These are phyloP conservation scores for Patiria pectinifera DNA, from an alignment of 53 echinoderm and acorn worm species.

Conservation along the genomic window DNA sequence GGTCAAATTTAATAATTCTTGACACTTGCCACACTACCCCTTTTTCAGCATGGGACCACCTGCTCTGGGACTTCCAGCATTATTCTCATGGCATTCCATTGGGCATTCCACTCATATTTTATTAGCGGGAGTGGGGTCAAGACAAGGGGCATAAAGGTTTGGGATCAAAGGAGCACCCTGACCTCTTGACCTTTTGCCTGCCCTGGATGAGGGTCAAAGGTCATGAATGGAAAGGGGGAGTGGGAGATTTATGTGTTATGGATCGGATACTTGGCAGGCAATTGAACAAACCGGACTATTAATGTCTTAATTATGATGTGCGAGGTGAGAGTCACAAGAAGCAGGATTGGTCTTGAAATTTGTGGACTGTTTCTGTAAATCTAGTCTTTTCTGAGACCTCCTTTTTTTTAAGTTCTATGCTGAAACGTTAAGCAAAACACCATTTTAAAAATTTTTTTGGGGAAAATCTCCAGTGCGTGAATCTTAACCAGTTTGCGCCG, in stretches of 20 bases:
- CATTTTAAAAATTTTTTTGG: too few relatives aligned
- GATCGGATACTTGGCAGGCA: slow-evolving; percentile 16
- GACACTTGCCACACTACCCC: slow-evolving; percentile 2
- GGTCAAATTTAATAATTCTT: slow-evolving; percentile 27
- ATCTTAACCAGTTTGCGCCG: too few relatives aligned
- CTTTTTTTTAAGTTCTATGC: too few relatives aligned
- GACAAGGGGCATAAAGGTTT: neutral
- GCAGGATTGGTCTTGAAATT: too few relatives aligned
- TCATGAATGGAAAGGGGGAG: neutral
- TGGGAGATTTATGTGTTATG: slow-evolving; percentile 19
- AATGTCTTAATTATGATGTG: slow-evolving; percentile 14
- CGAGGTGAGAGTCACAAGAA: neutral
- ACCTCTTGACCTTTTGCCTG: slow-evolving; percentile 33
- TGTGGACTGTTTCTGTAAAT: too few relatives aligned
- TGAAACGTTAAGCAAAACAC: too few relatives aligned
- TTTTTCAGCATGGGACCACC: neutral
- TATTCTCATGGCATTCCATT: slow-evolving; percentile 25
- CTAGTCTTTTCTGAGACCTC: neutral
- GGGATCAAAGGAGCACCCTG: slow-evolving; percentile 12
- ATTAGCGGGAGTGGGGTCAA: slow-evolving; percentile 21
- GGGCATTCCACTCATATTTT: slow-evolving; percentile 34
- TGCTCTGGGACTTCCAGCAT: neutral
- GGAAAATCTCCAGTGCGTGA: too few relatives aligned
- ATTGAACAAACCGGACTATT: neutral
- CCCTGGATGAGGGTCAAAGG: slow-evolving; percentile 49